These are phyloP conservation scores for Grammomys dolichurus DNA, from an alignment of 2,113 vertebrate genomes.

Conservation along the genomic window DNA sequence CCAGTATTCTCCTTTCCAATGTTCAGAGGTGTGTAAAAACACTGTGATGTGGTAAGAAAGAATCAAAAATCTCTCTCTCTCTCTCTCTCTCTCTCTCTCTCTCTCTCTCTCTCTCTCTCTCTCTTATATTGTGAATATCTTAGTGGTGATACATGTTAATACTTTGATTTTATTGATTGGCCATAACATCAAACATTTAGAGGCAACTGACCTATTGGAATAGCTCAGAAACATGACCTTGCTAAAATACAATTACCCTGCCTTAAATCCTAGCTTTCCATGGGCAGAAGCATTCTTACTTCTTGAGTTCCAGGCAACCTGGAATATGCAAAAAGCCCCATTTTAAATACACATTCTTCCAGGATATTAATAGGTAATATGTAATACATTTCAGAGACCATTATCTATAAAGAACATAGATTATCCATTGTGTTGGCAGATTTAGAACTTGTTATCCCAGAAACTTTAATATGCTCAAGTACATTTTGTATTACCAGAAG, in stretches of 20 bases:
- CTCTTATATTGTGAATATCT: conserved; percentile 18
- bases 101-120: neutral
- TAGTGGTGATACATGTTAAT: neutral
- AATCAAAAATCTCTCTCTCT: neutral
- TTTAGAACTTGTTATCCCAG: neutral
- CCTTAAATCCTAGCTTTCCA: neutral
- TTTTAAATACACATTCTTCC: neutral
- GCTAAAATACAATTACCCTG: neutral
- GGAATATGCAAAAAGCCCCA: neutral
- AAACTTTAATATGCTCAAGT: neutral
- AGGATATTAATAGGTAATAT: neutral
- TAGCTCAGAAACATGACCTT: neutral
- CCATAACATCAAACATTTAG: neutral
- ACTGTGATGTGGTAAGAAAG: neutral
- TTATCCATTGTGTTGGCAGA: neutral
- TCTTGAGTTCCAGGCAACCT: neutral
- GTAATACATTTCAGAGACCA: neutral
- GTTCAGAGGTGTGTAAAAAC: neutral
- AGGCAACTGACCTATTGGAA: neutral
- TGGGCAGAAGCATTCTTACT: neutral
- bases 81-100: neutral
- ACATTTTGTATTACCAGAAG: neutral
- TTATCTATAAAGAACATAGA: neutral
- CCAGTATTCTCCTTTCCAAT: neutral
- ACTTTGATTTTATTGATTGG: neutral